Conservation (phyloP, 2,113 vertebrate species). For the Rattus rattus region DNA sequence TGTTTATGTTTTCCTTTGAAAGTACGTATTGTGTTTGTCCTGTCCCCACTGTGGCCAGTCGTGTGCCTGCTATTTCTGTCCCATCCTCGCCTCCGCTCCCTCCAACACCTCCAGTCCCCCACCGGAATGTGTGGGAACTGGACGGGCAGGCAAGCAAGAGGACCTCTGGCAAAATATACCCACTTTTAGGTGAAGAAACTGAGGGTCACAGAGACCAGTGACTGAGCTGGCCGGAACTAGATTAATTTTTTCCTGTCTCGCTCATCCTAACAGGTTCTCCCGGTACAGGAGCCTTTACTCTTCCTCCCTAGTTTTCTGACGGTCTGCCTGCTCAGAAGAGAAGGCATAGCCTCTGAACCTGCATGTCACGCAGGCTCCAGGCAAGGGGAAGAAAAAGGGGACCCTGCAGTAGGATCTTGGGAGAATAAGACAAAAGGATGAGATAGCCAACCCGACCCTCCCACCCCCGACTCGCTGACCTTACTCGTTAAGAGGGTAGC, state of each 20-base stretch:
- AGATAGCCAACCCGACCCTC: not conserved
- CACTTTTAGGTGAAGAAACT: constrained; percentile 21
- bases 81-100: not conserved
- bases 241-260: not conserved
- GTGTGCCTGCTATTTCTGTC: constrained; percentile 59
- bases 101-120: not conserved
- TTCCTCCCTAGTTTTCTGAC: not conserved
- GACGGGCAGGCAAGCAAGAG: not conserved
- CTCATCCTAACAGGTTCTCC: not conserved
- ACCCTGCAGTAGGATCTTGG: not conserved
- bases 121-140: not conserved
- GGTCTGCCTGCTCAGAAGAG: not conserved
- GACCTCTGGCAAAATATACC: not conserved
- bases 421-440: not conserved
- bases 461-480: not conserved
- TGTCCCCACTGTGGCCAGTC: constrained; percentile 64
- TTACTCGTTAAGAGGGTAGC: not conserved
- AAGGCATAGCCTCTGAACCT: not conserved
- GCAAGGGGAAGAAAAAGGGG: not conserved
- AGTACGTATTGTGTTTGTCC: constrained; percentile 80
- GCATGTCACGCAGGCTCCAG: not conserved
- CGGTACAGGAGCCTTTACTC: not conserved
- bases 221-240: not conserved
- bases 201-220: not conserved
- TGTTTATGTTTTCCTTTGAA: constrained; percentile 79